These are phyloP conservation scores for Mythimna lalbum DNA, from an alignment of 2,888 invertebrate species.

Conservation along the genomic window DNA sequence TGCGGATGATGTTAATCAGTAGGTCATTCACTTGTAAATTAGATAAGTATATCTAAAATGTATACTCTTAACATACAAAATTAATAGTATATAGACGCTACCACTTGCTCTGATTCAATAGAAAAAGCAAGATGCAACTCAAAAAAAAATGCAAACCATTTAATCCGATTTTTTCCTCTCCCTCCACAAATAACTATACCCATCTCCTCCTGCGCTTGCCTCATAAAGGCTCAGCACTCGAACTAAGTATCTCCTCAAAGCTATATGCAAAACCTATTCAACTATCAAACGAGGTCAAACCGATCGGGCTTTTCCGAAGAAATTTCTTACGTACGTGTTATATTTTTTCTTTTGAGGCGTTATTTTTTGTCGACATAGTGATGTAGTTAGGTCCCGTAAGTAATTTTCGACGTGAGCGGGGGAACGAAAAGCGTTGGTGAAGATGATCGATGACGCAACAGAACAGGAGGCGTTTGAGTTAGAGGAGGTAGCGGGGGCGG, in stretches of 20 bases:
- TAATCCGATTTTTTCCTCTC: neutral
- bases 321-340: constrained; percentile 55
- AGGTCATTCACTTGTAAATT: no score
- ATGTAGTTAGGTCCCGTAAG: constrained; percentile 81
- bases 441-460: constrained; percentile 87
- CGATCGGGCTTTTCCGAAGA: constrained; percentile 51
- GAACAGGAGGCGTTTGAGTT: constrained; percentile 66
- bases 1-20: no score
- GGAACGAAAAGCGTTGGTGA: constrained; percentile 76
- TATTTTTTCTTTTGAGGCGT: constrained; percentile 57
- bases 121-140: constrained; percentile 9
- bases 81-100: no score
- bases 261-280: constrained; percentile 61
- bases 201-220: constrained; percentile 31
- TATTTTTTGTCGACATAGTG: constrained; percentile 71
- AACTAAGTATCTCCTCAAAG: constrained; percentile 52
- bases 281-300: constrained; percentile 62
- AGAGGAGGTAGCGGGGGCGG: constrained; percentile 53
- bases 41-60: no score
- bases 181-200: constrained; percentile 43
- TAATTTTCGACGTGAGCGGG: constrained; percentile 82
- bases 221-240: constrained; percentile 43
- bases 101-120: neutral
- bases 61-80: no score
- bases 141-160: constrained; percentile 6